Evolutionary conservation across 2,888 invertebrate genomes (phyloP).

Genomic region (Microlaimidae sp.): DNA sequence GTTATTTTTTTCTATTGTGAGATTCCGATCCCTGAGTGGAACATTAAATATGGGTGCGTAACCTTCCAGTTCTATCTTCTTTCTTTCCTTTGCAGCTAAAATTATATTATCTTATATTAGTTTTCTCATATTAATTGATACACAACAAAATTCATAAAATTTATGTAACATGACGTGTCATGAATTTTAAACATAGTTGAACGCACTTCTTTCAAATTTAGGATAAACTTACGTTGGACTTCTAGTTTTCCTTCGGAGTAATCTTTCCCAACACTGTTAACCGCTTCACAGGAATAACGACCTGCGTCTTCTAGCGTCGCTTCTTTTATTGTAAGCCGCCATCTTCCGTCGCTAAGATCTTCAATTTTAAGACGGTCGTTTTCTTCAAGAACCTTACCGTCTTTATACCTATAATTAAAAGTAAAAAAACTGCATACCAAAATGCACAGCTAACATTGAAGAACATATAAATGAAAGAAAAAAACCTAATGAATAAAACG

Average conservation of each 20-base stretch:
- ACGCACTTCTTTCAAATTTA: no score
- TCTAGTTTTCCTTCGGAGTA: conserved; percentile 55
- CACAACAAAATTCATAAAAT: no score
- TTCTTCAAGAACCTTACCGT: conserved; percentile 43
- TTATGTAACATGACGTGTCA: no score
- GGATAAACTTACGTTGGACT: conserved; percentile 47
- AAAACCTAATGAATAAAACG: no score
- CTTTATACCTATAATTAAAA: no score
- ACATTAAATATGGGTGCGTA: conserved; percentile 59
- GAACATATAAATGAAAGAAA: no score
- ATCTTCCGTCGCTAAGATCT: conserved; percentile 49
- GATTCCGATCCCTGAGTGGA: conserved; percentile 50
- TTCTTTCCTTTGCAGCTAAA: conserved; percentile 13
- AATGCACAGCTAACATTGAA: no score
- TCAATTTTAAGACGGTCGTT: conserved; percentile 51
- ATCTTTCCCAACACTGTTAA: conserved; percentile 59
- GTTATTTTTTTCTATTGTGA: conserved; percentile 17
- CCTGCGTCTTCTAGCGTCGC: conserved; percentile 56
- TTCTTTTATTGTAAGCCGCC: conserved; percentile 62
- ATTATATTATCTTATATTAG: no score
- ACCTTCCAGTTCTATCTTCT: conserved; percentile 23
- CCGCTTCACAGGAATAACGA: conserved; percentile 45
- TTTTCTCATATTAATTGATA: no score
- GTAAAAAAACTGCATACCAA: no score
- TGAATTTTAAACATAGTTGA: no score